Conservation (phyloP, 2,113 vertebrate species). For the Eleginops maclovinus region DNA sequence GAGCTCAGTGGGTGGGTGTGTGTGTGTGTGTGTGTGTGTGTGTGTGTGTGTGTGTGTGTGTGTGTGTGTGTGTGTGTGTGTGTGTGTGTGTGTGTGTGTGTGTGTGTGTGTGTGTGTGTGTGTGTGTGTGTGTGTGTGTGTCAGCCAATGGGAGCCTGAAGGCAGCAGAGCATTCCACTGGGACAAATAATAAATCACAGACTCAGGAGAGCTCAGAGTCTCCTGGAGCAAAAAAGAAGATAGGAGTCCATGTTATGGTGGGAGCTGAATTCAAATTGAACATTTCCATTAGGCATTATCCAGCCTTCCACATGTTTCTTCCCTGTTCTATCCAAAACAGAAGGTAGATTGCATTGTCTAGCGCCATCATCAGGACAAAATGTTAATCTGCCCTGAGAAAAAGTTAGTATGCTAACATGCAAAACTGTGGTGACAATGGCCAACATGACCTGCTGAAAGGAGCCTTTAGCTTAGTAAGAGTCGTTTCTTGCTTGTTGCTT, state of each 20-base stretch:
- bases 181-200: constrained; percentile 64
- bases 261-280: background rate
- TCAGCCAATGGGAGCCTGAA: background rate
- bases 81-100: too few relatives aligned
- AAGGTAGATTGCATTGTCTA: background rate
- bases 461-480: background rate
- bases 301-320: background rate
- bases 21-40: background rate
- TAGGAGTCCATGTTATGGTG: background rate
- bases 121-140: background rate
- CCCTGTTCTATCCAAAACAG: background rate
- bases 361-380: background rate
- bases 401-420: too few relatives aligned
- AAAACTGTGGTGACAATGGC: background rate
- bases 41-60: constrained; percentile 16
- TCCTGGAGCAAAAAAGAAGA: constrained; percentile 28
- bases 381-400: too few relatives aligned
- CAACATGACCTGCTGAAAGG: background rate
- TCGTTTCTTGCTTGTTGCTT: background rate
- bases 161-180: constrained; percentile 47
- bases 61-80: too few relatives aligned
- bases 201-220: constrained; percentile 33
- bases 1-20: background rate
- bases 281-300: background rate
- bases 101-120: too few relatives aligned